Evolutionary conservation across 1,140 invertebrate genomes (phyloP), one percentile per base, ranked within the genome.

Genomic region (Caenorhabditis inopinata): DNA sequence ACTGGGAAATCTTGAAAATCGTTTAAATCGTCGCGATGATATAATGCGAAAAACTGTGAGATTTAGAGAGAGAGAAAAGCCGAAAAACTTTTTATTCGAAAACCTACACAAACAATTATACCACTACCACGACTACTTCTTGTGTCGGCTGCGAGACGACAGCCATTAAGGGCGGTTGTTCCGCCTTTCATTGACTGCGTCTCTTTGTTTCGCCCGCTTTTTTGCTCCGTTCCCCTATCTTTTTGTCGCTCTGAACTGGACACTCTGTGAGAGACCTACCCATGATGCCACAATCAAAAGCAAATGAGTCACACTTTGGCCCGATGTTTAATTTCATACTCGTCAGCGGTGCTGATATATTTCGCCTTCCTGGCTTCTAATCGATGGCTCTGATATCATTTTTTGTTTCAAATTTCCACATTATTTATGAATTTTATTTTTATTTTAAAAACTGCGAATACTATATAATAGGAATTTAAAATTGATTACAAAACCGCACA

Each of bases 131-230:
- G 6, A 68, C 58, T 21, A 68, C 32, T 38, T 32, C 58, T 68
- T 58, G 27, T 58, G 25, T 32, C 27, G 51, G 27, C 25, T 21
- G 32, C 14, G 58, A 68, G 58, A 68, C 58, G 29, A 68, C 58
- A 68, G 32, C 58, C 58, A 68, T 68, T 68, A 68, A 68, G 58
- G 58, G 58, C 58, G 32, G 58, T 68, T 25, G 58, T 68, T 68
- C 58, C 58, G 38, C 58, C 58, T 68, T 32, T 68, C 2, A 18
- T 18, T 38, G 16, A 7, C 58, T 68, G 58, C 29, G 58, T 68
- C 32, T 68, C 23, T 38, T 9, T 7, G 12, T 35, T 18, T n/a
- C 6, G 27, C 27, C 58, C n/a, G 21, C 14, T 68, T 21, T 21
- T 32, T 23, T 29, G 12, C n/a, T 29, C 21, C 27, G 23, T 58